Evolutionary conservation across 2,888 invertebrate species (phyloP), one percentile per base, ranked within the genome.

Genomic region (Polyploca ridens): DNA sequence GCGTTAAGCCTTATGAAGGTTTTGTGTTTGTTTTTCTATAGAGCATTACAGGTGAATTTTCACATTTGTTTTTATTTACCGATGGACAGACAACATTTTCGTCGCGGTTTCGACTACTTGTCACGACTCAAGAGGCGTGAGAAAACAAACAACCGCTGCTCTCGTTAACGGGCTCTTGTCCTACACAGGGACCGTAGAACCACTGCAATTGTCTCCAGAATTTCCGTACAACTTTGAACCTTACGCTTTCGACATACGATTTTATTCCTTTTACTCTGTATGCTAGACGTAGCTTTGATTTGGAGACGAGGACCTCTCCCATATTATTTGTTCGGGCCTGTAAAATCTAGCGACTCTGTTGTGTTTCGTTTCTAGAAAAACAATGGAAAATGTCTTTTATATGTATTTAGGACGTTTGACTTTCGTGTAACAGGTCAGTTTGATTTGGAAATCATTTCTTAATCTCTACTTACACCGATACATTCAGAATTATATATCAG

Each of bases 91-190:
- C 79, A 77, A 75, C 77, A 74, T 71, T 83, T 81, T 72, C 77
- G 82, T 78, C 77, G 79, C 77, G 82, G 81, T 81, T 80, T 77
- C 77, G 77, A 73, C 78, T 79, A 78, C 79, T 81, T 82, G 82
- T 83, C 75, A 75, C 77, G 78, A 75, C 75, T 84, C 81, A 82
- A 86, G 86, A 85, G 85, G 76, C 89, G 90, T 91, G 91, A 86
- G 91, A 92, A 91, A 85, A 88, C 85, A 90, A 90, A 90, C 89
- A 90, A 84, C 81, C 81, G 79, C 72, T 77, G 81, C 80, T 82
- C 88, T 90, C 84, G 87, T 87, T 90, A 90, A 83, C 85, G 72
- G 78, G 76, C 85, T 86, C 88, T 88, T 86, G 84, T 88, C 77
- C 79, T 79, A 72, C 72, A 75, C 76, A 71, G 75, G 76, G 80